A percentile compares a stretch with the other conserved stretches of the same genome.
Evolutionary conservation across 2,797 vertebrate species (phyloP).

Genomic region (Pangasius macronema): DNA sequence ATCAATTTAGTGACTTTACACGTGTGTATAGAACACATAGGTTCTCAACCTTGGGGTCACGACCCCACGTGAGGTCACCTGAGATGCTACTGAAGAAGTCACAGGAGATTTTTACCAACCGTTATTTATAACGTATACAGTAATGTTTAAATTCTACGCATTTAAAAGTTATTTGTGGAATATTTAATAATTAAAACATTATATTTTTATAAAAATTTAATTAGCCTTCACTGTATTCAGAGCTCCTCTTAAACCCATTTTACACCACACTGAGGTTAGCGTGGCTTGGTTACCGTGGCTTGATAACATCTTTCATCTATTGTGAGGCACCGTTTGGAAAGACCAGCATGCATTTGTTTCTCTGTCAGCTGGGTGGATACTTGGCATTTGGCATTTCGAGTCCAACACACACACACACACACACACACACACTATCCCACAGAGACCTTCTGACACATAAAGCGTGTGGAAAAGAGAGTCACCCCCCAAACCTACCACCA

Average conservation of each 20-base stretch:
- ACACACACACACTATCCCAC: conserved; percentile 2
- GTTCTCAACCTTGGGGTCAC: not conserved
- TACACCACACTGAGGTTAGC: not conserved
- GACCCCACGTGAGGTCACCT: not conserved
- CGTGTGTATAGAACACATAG: no score
- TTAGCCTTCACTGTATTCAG: not conserved
- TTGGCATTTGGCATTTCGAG: conserved; percentile 60
- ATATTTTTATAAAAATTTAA: not conserved
- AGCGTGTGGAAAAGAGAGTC: not conserved
- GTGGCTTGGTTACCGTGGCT: not conserved
- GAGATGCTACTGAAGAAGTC: not conserved
- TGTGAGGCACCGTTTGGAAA: conserved; percentile 11
- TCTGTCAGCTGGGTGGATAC: conserved; percentile 65
- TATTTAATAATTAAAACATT: not conserved
- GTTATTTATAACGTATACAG: not conserved
- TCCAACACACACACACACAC: conserved; percentile 23
- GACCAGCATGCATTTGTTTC: conserved; percentile 60
- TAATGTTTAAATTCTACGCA: not conserved
- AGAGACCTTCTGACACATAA: conserved; percentile 22
- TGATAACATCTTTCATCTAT: not conserved
- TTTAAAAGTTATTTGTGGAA: not conserved
- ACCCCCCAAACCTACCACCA: conserved; percentile 1
- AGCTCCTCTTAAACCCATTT: not conserved
- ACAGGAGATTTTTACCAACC: not conserved
- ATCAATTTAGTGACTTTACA: no score